These are phyloP conservation scores for Phocides pigmalion DNA, from an alignment of 1,140 invertebrate species.

Conservation along the genomic window DNA sequence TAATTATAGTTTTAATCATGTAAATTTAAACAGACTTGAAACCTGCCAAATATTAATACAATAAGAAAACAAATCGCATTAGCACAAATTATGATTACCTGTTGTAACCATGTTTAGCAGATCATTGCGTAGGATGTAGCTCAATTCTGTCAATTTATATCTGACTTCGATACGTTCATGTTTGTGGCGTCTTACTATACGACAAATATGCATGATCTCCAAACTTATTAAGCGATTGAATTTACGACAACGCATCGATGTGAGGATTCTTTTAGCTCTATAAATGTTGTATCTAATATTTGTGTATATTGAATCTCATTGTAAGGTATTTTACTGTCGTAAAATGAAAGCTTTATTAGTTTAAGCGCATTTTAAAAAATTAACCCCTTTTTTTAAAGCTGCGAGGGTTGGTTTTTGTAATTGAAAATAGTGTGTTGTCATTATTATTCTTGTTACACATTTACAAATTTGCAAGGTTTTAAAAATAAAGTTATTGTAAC, in stretches of 20 bases:
- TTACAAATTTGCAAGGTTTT: neutral
- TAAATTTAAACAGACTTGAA: slow-evolving; percentile 59
- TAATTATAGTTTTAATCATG: slow-evolving; percentile 33
- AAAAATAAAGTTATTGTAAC: neutral
- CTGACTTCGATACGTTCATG: neutral
- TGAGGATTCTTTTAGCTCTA: slow-evolving; percentile 15
- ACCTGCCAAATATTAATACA: slow-evolving; percentile 73
- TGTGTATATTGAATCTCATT: slow-evolving; percentile 56
- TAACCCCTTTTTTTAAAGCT: neutral
- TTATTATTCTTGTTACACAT: slow-evolving; percentile 5
- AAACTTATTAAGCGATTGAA: slow-evolving; percentile 14
- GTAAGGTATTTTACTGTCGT: slow-evolving; percentile 52
- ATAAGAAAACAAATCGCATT: slow-evolving; percentile 48
- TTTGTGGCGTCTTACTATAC: neutral
- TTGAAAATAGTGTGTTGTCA: neutral
- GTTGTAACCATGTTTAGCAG: slow-evolving; percentile 3
- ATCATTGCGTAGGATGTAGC: slow-evolving; percentile 18
- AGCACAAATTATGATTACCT: slow-evolving; percentile 44
- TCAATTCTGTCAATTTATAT: slow-evolving; percentile 22
- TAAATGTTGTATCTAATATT: slow-evolving; percentile 37
- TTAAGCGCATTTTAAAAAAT: slow-evolving; percentile 42
- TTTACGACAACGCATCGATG: slow-evolving; percentile 4
- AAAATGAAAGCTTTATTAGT: slow-evolving; percentile 78
- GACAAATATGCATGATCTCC: slow-evolving; percentile 25
- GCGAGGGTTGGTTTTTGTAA: neutral